Evolutionary conservation across 2,113 vertebrate genomes (phyloP).

Genomic region (Corythornis vintsioides): DNA sequence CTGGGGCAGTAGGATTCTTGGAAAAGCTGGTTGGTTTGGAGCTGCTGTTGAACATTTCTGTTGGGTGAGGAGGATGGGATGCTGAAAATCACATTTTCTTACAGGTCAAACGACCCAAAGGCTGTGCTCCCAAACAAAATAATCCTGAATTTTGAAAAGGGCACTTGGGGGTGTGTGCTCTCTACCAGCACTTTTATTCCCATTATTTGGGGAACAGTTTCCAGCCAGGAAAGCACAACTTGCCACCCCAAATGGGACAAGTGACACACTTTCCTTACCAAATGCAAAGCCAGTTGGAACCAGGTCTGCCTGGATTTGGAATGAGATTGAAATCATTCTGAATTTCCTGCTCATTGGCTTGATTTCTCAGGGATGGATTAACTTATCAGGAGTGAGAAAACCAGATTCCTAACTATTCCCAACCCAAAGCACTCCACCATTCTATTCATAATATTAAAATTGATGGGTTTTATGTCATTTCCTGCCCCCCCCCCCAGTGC

Average conservation of each 20-base stretch:
- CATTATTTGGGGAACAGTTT: not conserved
- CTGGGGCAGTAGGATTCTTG: not conserved
- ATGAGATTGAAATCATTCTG: not conserved
- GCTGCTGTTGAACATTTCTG: not conserved
- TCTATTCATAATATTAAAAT: not conserved
- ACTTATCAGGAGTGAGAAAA: not conserved
- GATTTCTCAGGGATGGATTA: not conserved
- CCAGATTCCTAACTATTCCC: not conserved
- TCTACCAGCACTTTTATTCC: rapidly evolving
- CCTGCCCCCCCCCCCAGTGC: too few species aligned
- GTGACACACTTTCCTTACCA: not conserved
- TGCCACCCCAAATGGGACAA: not conserved
- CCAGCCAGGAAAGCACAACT: not conserved
- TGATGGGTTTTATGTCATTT: rapidly evolving
- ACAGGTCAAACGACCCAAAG: rapidly evolving
- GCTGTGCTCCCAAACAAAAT: not conserved
- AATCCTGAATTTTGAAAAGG: not conserved
- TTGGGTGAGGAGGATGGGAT: not conserved
- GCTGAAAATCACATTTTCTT: not conserved
- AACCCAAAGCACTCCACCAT: not conserved
- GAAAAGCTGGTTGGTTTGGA: not conserved
- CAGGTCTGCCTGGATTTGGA: not conserved
- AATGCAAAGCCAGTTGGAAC: not conserved
- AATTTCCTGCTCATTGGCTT: not conserved
- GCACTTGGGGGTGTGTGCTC: not conserved